These are phyloP conservation scores for Sericinus montela DNA, from an alignment of 2,888 invertebrate genomes.

Conservation along the genomic window DNA sequence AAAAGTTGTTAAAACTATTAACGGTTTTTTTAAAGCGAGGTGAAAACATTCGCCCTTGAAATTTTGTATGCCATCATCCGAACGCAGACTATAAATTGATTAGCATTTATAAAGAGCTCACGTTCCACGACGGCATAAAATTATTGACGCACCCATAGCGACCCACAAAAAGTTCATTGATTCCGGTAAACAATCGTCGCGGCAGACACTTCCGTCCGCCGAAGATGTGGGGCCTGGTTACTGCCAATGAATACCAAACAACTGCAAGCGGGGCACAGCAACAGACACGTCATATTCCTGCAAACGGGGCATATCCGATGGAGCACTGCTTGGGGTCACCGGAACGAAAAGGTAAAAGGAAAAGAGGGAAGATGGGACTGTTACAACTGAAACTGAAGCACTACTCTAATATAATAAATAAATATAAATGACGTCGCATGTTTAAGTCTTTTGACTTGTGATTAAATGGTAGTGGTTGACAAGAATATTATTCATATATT, in stretches of 20 bases:
- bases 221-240: constrained; percentile 43
- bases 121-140: constrained; percentile 4
- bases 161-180: constrained; percentile 64
- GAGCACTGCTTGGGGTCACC: background rate
- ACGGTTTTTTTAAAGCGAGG: background rate
- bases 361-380: too few relatives aligned
- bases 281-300: constrained; percentile 6
- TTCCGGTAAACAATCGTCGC: constrained; percentile 58
- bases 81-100: constrained; percentile 21
- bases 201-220: constrained; percentile 52
- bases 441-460: too few relatives aligned
- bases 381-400: too few relatives aligned
- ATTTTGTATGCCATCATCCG: constrained; percentile 1
- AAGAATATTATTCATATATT: too few relatives aligned
- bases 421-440: too few relatives aligned
- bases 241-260: constrained; percentile 48
- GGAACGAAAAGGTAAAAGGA: background rate
- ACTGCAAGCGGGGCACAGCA: constrained; percentile 8
- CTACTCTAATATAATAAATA: too few relatives aligned
- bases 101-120: constrained; percentile 22
- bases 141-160: constrained; percentile 27
- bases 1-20: too few relatives aligned
- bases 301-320: constrained; percentile 5
- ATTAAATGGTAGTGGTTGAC: too few relatives aligned
- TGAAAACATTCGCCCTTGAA: constrained; percentile 11